A percentile compares a stretch with the other conserved stretches of the same genome.
Conservation (phyloP, 2,888 invertebrate species). For the Dasypolia templi region DNA sequence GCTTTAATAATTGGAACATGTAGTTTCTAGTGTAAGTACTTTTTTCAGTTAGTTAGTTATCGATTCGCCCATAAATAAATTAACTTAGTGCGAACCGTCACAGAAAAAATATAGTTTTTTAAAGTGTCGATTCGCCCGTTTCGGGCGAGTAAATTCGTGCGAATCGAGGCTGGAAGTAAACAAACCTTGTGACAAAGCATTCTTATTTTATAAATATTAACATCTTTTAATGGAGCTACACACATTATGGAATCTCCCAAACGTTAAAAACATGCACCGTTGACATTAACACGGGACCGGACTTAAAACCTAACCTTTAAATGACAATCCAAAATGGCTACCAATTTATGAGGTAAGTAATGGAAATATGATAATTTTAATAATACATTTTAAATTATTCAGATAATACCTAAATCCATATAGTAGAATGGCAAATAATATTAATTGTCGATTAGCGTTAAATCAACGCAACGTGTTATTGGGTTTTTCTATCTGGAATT, state of each 20-base stretch:
- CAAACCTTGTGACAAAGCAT: slow-evolving; percentile 19
- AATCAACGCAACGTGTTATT: too few relatives aligned
- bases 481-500: too few relatives aligned
- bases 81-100: too few relatives aligned
- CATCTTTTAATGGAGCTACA: slow-evolving; percentile 1
- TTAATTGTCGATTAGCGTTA: slow-evolving; percentile 17
- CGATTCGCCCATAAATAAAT: too few relatives aligned
- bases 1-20: too few relatives aligned
- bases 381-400: slow-evolving; percentile 34
- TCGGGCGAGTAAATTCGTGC: too few relatives aligned
- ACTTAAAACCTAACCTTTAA: slow-evolving; percentile 52
- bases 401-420: slow-evolving; percentile 40
- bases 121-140: too few relatives aligned
- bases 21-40: too few relatives aligned
- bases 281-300: slow-evolving; percentile 51
- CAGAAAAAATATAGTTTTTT: too few relatives aligned
- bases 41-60: too few relatives aligned
- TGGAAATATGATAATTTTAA: slow-evolving; percentile 31
- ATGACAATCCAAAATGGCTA: slow-evolving; percentile 50
- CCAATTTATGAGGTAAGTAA: slow-evolving; percentile 29
- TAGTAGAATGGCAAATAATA: slow-evolving; percentile 5
- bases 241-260: slow-evolving; percentile 35
- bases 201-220: slow-evolving; percentile 9
- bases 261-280: slow-evolving; percentile 39
- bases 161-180: too few relatives aligned